Evolutionary conservation across 2,113 vertebrate genomes (phyloP), one percentile per base, ranked within the genome.

Genomic region (Tylochromis polylepis): DNA sequence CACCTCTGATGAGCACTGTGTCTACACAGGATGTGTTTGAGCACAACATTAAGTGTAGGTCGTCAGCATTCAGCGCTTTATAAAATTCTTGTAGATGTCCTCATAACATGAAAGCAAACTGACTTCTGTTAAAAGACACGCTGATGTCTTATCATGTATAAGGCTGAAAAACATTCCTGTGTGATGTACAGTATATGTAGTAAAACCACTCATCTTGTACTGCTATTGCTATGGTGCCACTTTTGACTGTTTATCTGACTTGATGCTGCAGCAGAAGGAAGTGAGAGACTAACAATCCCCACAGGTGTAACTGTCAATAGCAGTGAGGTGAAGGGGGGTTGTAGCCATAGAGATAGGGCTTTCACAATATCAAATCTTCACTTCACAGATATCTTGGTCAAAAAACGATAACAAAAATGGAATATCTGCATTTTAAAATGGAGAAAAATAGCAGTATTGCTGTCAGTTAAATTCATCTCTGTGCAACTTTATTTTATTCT

Each of bases 391-490:
- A 49, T 49, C 2, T 72, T 72, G 67, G 8, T 49, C 41, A 27
- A 75, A 49, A 72, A 46, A 29, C 1, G 1, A 24, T 18, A 72
- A 72, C 24, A 51, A 8, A 12, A 51, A 31, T 1, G 27, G 10
- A 51, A 77, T 75, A 14, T 11, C 27, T 11, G 29, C 3, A 29
- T 75, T 29, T 46, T 46, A 27, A 72, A 72, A 3, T 46, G 0
- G 24, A 8, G 24, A 75, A 75, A 20, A 20, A 0, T 0, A 20
- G 10, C 10, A 20, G 0, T 2, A 20, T 12, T 12, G 18, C 24
- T 31, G 24, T 12, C 67, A 12, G 70, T 75, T 15, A 12, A 75
- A 51, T 29, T 29, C 18, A 51, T 55, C 51, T 9, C 4, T 10
- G 6, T 55, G 9, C n/a, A 55, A 55, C 18, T 55, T 20, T 16